Base-by-base conservation (phyloP, 2,113 vertebrate species). In the Tricholaema leucomelas region DNA sequence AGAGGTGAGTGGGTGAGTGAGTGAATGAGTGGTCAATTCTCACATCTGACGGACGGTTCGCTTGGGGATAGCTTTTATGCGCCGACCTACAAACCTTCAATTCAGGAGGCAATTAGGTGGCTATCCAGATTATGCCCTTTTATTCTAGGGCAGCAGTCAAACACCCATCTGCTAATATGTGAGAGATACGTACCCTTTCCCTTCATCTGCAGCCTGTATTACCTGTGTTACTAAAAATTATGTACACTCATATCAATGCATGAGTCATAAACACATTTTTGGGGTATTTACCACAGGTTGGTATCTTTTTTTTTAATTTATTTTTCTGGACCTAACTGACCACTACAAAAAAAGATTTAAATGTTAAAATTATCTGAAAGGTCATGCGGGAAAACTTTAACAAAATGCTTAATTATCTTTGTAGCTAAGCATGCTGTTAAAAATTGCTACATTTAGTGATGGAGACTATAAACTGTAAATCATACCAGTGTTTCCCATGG, bases 401-500 rank as follows among this genome's bases (percentile, higher is more conserved):
- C 8, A 85, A 85, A 94, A 93, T 85, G 64, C 40, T 94, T 85
- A 65, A 77, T 67, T 81, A 77, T 91, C 87, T 40, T 85, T 73
- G 56, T 80, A 89, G 36, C 75, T 85, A 65, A 14, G 71, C 60
- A 67, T 77, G 54, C 71, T 94, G 91, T 95, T 95, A 92, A 91
- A 91, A 95, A 93, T 87, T 72, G 64, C 52, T 78, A 19, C 84
- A 12, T 90, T 94, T 94, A 91, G 91, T 66, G 88, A 87, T 94
- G 91, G 81, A 38, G 88, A 75, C 88, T 87, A 73, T 95, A 85
- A 88, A 94, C 82, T 93, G 92, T 93, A 96, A 94, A 95, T 96
- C 92, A 82, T 93, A 94, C 52, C 77, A 78, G 40, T 55, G 74
- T 94, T 95, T 93, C 92, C 82, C 91, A 91, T 90, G 78, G 87